phyloP scores from a whole-genome alignment of 2,888 invertebrate species.

The Hydrotaea cyrtoneurina region DNA sequence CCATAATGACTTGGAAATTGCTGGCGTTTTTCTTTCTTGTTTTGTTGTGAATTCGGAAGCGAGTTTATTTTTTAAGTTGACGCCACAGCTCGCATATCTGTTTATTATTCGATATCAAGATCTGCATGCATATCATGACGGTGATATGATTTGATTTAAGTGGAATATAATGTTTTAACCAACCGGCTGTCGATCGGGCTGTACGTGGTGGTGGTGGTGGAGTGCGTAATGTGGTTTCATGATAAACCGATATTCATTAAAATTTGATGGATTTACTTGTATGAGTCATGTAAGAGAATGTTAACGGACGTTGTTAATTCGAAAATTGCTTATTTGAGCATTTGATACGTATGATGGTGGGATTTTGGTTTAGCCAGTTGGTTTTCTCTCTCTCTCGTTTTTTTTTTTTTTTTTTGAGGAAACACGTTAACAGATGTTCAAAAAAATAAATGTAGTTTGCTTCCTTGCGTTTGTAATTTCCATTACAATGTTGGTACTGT shows the following conservation, averaged over 20 bases:
- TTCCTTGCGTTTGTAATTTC: neutral
- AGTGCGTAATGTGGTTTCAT: constrained; percentile 37
- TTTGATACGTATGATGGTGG: too few species aligned
- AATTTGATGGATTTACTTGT: constrained; percentile 29
- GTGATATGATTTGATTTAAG: constrained; percentile 53
- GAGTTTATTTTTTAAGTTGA: constrained; percentile 37
- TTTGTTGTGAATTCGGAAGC: constrained; percentile 65
- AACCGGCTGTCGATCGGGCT: constrained; percentile 25
- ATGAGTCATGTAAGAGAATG: constrained; percentile 40
- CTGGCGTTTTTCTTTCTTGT: constrained; percentile 53
- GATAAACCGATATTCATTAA: constrained; percentile 4
- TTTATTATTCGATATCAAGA: constrained; percentile 10
- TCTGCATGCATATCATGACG: neutral
- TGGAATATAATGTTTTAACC: constrained; percentile 54
- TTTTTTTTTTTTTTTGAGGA: too few species aligned
- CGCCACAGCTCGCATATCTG: neutral
- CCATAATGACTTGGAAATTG: constrained; percentile 44
- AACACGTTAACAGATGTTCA: constrained; percentile 7
- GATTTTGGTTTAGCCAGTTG: neutral
- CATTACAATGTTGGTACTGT: neutral
- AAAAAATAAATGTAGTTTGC: neutral
- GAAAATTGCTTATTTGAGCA: neutral
- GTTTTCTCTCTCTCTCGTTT: too few species aligned
- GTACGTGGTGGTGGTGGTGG: neutral
- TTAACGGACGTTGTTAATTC: constrained; percentile 58